phyloP scores from a whole-genome alignment of 1,140 invertebrate species.

The Helicoverpa armigera region DNA sequence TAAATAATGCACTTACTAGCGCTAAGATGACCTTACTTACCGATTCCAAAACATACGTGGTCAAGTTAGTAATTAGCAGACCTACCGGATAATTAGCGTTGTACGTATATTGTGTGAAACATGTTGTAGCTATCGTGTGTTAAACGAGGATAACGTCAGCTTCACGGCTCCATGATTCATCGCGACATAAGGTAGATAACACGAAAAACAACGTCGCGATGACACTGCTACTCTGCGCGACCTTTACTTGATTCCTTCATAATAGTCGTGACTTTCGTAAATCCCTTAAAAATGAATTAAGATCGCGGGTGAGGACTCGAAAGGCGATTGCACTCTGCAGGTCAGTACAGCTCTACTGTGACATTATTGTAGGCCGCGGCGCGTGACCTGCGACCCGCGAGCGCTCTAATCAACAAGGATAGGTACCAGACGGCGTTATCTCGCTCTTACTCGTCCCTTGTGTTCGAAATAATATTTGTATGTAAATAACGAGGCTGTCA shows the following conservation, averaged over 20 bases:
- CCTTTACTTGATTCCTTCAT: neutral
- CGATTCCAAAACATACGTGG: neutral
- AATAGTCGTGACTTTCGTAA: neutral
- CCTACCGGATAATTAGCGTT: neutral
- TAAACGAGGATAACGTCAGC: conserved; percentile 30
- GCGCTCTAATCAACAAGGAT: conserved; percentile 13
- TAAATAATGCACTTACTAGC: neutral
- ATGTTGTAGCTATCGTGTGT: conserved; percentile 2
- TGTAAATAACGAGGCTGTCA: conserved; percentile 11
- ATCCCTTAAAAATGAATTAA: neutral
- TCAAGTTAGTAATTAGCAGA: neutral
- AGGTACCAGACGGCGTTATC: conserved; percentile 24
- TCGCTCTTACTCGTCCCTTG: neutral
- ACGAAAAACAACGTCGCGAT: conserved; percentile 5
- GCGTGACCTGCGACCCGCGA: conserved; percentile 12
- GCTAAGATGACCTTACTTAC: conserved; percentile 1
- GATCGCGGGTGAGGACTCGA: neutral
- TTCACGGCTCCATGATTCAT: conserved; percentile 21
- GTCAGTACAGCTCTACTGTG: conserved; percentile 29
- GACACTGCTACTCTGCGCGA: neutral
- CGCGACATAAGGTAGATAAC: conserved; percentile 20
- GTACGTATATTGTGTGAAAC: neutral
- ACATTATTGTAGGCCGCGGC: conserved; percentile 30
- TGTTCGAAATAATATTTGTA: neutral
- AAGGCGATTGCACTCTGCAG: conserved; percentile 31